These are phyloP conservation scores for Danio rerio DNA, from an alignment of 2,113 vertebrate genomes.

Conservation along the genomic window GRCz12tu NC_133186.1:23026501-23027000, in stretches of 20 bases:
- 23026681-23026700: conserved; percentile 17
- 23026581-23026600: not conserved
- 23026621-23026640: not conserved
- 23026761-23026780: too few relatives aligned
- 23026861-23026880: too few relatives aligned
- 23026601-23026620: not conserved
- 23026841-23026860: too few relatives aligned
- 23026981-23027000: too few relatives aligned
- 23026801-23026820: too few relatives aligned
- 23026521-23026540: not conserved
- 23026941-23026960: not conserved
- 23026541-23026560: not conserved
- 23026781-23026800: too few relatives aligned
- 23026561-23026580: not conserved
- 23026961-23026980: not conserved
- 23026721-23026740: too few relatives aligned
- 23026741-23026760: too few relatives aligned
- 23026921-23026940: too few relatives aligned
- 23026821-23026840: too few relatives aligned
- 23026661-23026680: conserved; percentile 14
- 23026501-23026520: not conserved
- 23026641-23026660: conserved; percentile 6
- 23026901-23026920: too few relatives aligned
- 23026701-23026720: conserved; percentile 16
- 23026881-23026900: too few relatives aligned